Conservation (phyloP, 2,888 invertebrate species). For the Drosophila sordidula region DNA sequence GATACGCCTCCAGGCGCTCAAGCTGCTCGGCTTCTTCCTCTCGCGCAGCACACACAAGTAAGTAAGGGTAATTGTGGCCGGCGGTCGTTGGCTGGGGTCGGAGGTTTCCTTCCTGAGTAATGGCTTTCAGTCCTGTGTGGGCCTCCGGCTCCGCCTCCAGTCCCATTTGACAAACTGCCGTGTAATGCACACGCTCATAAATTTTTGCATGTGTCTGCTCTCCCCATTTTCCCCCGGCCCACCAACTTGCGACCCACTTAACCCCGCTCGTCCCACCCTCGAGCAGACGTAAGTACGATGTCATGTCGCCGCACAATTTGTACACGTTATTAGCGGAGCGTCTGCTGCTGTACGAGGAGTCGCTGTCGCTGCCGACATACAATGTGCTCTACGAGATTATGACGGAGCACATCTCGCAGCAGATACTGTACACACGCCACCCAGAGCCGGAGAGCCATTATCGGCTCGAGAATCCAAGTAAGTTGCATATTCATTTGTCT, state of each 20-base stretch:
- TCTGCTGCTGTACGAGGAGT: conserved; percentile 94
- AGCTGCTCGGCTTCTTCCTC: conserved; percentile 98
- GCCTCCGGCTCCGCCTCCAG: not conserved
- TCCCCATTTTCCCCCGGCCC: conserved; percentile 7
- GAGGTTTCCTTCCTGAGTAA: too few relatives aligned
- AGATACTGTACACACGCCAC: conserved; percentile 96
- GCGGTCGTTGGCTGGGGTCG: too few relatives aligned
- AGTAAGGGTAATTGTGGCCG: conserved; percentile 76
- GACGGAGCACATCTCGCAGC: conserved; percentile 98
- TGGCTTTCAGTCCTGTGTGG: conserved; percentile 2
- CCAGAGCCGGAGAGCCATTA: conserved; percentile 98
- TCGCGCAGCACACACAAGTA: conserved; percentile 99
- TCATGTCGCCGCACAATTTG: conserved; percentile 99
- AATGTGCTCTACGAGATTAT: conserved; percentile 99
- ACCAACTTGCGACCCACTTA: not conserved
- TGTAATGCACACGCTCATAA: conserved; percentile 53
- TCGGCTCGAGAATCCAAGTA: conserved; percentile 98
- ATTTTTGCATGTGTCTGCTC: conserved; percentile 34
- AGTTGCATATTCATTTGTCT: conserved; percentile 85
- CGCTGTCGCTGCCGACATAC: conserved; percentile 97
- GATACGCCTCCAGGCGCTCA: conserved; percentile 97
- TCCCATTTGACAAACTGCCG: conserved; percentile 43
- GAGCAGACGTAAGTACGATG: conserved; percentile 98
- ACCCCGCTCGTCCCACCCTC: not conserved
- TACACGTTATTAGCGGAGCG: conserved; percentile 98